These are phyloP conservation scores for Peromyscus maniculatus DNA, from an alignment of 2,113 vertebrate species.

Conservation along the genomic window DNA sequence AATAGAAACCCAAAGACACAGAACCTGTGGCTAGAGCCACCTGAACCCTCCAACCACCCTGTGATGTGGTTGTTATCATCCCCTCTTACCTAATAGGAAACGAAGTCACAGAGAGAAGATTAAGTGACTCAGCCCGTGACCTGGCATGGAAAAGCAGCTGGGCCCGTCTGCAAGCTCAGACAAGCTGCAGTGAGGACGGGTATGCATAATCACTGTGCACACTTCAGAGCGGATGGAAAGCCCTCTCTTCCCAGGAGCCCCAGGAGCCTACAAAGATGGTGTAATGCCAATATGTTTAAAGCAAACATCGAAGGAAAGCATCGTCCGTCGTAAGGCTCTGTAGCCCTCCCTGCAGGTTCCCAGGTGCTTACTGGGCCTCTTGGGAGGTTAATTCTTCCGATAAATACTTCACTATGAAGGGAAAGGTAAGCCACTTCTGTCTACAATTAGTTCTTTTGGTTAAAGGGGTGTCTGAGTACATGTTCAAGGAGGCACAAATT, in stretches of 20 bases:
- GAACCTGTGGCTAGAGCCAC: not conserved
- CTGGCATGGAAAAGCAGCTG: not conserved
- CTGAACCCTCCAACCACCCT: no score
- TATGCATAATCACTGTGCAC: not conserved
- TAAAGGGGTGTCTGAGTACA: not conserved
- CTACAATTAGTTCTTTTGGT: not conserved
- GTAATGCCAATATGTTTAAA: not conserved
- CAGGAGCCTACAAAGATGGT: no score
- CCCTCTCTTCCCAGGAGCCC: not conserved
- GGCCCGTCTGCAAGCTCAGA: not conserved
- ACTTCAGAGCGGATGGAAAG: fast-evolving
- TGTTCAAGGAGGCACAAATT: not conserved
- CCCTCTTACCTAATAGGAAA: not conserved
- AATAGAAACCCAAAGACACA: not conserved
- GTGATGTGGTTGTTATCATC: not conserved
- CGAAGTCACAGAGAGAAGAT: not conserved
- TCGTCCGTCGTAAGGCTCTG: not conserved
- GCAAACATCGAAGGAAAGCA: not conserved
- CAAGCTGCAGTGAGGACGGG: fast-evolving
- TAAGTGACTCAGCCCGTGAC: not conserved
- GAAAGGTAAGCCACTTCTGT: not conserved
- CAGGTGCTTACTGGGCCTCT: not conserved
- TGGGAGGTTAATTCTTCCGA: not conserved
- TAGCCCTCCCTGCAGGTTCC: fast-evolving
- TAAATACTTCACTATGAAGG: not conserved